phyloP scores from a whole-genome alignment of 2,888 invertebrate genomes.

The Himalopsyche kuldschensis region DNA sequence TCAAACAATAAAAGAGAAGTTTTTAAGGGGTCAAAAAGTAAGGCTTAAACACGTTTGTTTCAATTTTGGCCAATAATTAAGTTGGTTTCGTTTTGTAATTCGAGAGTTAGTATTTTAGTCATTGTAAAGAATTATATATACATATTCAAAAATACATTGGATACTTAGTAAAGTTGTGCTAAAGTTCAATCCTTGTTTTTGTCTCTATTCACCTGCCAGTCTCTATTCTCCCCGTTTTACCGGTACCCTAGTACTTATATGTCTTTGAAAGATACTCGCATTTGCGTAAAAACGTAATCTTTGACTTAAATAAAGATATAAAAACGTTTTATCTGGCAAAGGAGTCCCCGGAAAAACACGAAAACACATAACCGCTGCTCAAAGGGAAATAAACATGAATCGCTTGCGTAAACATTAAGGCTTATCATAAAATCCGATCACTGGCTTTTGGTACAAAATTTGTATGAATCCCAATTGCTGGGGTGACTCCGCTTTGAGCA shows the following conservation, averaged over 20 bases:
- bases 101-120: too few relatives aligned
- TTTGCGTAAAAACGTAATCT: neutral
- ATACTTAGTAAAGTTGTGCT: too few relatives aligned
- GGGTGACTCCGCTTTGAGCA: neutral
- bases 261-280: neutral
- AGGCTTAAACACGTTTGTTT: too few relatives aligned
- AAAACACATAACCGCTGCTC: neutral
- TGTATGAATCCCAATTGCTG: neutral
- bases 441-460: constrained; percentile 9
- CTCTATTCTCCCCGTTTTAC: too few relatives aligned
- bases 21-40: too few relatives aligned
- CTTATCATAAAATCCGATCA: constrained; percentile 30
- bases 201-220: too few relatives aligned
- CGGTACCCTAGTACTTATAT: neutral
- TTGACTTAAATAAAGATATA: neutral
- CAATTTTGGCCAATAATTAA: too few relatives aligned
- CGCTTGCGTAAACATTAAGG: neutral
- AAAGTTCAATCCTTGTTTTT: too few relatives aligned
- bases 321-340: neutral
- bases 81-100: too few relatives aligned
- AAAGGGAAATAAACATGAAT: neutral
- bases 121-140: too few relatives aligned
- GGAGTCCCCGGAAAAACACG: neutral
- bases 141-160: too few relatives aligned
- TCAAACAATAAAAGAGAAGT: too few relatives aligned